Percentiles rank a stretch among this genome's conserved stretches.
Conservation (phyloP, 2,888 invertebrate genomes). For the Stomorhina lunata region DNA sequence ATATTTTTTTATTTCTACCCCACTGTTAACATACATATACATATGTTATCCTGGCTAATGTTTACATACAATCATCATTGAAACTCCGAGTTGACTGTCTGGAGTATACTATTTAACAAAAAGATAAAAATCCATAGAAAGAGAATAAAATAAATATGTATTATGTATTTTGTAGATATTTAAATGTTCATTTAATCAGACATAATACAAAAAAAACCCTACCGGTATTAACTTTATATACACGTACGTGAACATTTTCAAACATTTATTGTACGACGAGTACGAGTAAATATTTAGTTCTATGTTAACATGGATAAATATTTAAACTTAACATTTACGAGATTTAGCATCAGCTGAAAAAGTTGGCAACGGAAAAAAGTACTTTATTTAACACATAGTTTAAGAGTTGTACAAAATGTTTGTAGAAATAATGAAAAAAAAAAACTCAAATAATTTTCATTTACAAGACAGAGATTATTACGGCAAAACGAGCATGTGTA, state of each 20-base stretch:
- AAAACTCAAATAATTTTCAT: constrained; percentile 15
- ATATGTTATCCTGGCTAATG: background rate
- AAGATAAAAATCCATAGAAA: constrained; percentile 41
- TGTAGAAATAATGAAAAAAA: too few species aligned
- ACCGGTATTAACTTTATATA: background rate
- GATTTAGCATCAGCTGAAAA: background rate
- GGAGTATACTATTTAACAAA: constrained; percentile 11
- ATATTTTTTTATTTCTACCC: too few species aligned
- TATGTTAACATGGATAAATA: constrained; percentile 34
- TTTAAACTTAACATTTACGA: constrained; percentile 12
- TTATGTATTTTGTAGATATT: constrained; percentile 11
- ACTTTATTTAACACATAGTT: constrained; percentile 10
- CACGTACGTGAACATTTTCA: background rate
- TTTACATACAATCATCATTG: constrained; percentile 56
- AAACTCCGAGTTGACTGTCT: constrained; percentile 54
- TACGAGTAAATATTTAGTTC: background rate
- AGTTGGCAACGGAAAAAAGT: background rate
- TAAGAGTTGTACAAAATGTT: background rate
- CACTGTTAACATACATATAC: too few species aligned
- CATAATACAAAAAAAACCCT: background rate
- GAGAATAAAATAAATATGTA: constrained; percentile 26
- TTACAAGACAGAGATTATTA: background rate
- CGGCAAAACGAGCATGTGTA: background rate
- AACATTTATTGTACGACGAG: background rate
- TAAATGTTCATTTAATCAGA: constrained; percentile 29